phyloP scores from a whole-genome alignment of 1,140 invertebrate species.

The Hylyphantes graminicola region DNA sequence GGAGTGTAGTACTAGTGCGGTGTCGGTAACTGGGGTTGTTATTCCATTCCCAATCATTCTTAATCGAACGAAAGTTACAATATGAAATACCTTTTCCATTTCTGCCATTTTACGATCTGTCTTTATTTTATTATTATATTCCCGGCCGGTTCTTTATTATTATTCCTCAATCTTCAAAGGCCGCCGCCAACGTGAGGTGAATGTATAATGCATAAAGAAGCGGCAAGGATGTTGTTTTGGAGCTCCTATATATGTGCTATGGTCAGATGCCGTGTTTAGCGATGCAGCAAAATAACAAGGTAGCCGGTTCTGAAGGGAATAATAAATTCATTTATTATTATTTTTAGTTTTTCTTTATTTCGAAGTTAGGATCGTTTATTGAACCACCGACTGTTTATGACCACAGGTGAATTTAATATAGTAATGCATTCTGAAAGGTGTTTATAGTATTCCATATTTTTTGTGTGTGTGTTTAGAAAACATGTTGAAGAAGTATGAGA shows the following conservation, averaged over 20 bases:
- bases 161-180: constrained; percentile 25
- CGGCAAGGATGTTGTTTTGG: constrained; percentile 2
- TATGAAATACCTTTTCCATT: constrained; percentile 41
- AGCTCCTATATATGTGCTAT: neutral
- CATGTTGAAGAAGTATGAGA: no score
- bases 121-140: constrained; percentile 20
- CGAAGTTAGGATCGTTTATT: neutral
- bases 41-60: no score
- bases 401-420: neutral
- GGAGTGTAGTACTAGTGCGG: no score
- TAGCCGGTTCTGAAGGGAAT: constrained; percentile 19
- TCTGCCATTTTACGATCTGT: neutral
- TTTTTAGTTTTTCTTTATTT: constrained; percentile 2
- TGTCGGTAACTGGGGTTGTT: no score
- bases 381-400: neutral
- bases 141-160: constrained; percentile 5
- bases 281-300: constrained; percentile 36
- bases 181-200: constrained; percentile 39
- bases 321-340: constrained; percentile 26
- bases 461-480: no score
- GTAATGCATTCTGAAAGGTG: no score
- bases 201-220: constrained; percentile 48
- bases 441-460: no score
- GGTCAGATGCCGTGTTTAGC: constrained; percentile 26
- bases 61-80: no score